Conservation (phyloP, 2,113 vertebrate genomes). For the Nettapus auritus region DNA sequence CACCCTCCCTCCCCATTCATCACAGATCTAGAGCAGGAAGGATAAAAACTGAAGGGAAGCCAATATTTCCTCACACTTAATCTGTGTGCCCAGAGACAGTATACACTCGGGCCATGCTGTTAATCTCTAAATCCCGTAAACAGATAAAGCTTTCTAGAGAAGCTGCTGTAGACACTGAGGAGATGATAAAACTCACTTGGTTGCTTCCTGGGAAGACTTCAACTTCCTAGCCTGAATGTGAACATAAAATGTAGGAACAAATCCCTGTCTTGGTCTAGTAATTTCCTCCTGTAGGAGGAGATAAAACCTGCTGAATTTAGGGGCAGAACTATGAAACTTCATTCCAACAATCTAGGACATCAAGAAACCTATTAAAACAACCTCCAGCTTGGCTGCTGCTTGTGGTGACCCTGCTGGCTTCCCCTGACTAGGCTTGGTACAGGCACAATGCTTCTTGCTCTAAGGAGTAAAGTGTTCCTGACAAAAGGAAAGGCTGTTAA, state of each 20-base stretch:
- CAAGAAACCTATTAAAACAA: background rate
- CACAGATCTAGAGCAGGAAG: conserved; percentile 11
- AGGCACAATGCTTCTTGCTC: background rate
- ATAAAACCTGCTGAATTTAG: conserved; percentile 8
- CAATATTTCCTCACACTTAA: conserved; percentile 29
- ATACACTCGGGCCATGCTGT: background rate
- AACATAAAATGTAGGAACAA: background rate
- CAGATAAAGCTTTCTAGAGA: conserved; percentile 50
- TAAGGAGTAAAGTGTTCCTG: background rate
- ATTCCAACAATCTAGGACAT: background rate
- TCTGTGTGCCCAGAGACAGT: conserved; percentile 21
- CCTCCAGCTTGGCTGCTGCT: background rate
- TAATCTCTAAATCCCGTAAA: conserved; percentile 35
- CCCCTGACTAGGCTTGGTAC: background rate
- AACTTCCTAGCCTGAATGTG: background rate
- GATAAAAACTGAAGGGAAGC: background rate
- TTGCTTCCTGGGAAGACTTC: conserved; percentile 10
- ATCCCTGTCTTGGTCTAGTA: background rate
- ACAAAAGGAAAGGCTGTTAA: background rate
- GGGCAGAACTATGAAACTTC: background rate
- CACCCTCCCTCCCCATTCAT: background rate
- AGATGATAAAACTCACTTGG: conserved; percentile 37
- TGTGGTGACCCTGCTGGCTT: background rate
- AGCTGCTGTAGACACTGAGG: background rate
- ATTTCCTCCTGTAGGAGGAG: conserved; percentile 25